phyloP scores from a whole-genome alignment of 2,797 vertebrate species.

The Myiotriccus ornatus region DNA sequence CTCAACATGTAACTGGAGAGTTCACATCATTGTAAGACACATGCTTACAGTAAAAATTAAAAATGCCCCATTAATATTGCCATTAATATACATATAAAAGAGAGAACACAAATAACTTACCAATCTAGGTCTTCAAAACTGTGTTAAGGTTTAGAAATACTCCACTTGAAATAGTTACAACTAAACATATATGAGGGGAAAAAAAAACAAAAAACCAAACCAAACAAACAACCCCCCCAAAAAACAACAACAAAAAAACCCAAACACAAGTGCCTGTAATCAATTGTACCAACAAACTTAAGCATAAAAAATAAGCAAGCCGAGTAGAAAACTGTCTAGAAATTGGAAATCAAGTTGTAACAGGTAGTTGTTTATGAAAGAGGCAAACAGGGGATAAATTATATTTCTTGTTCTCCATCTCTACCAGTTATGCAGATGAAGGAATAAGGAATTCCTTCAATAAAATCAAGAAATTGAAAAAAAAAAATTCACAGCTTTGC shows the following conservation, averaged over 20 bases:
- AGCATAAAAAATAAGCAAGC: neutral
- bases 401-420: neutral
- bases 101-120: neutral
- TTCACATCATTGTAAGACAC: neutral
- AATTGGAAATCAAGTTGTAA: slow-evolving; percentile 46
- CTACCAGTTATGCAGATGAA: slow-evolving; percentile 24
- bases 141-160: neutral
- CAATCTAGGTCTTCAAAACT: neutral
- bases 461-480: neutral
- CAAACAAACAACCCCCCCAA: too few relatives aligned
- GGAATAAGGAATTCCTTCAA: neutral
- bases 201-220: neutral
- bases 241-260: neutral
- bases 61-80: neutral
- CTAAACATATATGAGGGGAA: neutral
- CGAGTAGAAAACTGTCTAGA: slow-evolving; percentile 12
- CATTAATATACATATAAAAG: neutral
- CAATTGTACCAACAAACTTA: neutral
- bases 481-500: neutral
- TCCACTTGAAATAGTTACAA: neutral
- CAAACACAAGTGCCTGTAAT: neutral
- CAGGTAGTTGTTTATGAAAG: slow-evolving; percentile 21
- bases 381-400: neutral
- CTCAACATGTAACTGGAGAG: neutral
- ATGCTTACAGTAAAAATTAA: neutral